Base-by-base conservation (phyloP, 2,888 invertebrate genomes). In the Dasysyrphus tricinctus region DNA sequence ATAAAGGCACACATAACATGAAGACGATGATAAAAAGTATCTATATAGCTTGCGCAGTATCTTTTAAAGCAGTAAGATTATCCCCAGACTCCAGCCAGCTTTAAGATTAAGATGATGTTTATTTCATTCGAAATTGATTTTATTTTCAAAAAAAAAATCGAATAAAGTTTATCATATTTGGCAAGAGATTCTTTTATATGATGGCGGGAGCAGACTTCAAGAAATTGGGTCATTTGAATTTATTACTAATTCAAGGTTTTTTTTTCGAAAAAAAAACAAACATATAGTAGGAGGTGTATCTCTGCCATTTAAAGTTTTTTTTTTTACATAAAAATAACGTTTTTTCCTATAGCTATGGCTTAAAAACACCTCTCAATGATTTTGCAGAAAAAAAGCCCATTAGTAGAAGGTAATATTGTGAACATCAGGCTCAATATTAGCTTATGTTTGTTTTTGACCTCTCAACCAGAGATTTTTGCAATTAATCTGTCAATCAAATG, bases 221-320 rank as follows among this genome's bases (percentile, higher is more conserved):
- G 63, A 78, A 86, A 79, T 82, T 86, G 49, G 86, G 86, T 86
- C 86, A 86, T 82, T 82, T 79, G 57, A 81, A 82, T 86, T 86
- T 81, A 86, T 81, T 77, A 78, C 81, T 73, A 29, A 24, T 49
- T 69, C 61, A 85, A 54, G 72, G 57, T 67, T 63, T 42, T 5
- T 32, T 4, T 9, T 5, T 0, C n/a, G 39, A 19, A 59, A 59
- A 19, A 61, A 42, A 14, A 61, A 14, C 24, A 24, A 37, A 39
- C 16, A 59, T 19, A 12, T 8, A n/a, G 47, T 65, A 42, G 47
- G 61, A 63, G 72, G 77, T 42, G 70, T 81, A 63, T 59, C 34
- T 69, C 72, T 57, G 59, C 42, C 47, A 73, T 49, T 67, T 49
- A 49, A 19, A 11, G 47, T 6, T 7, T 32, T 32, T 32, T 32